A percentile compares a stretch with the other conserved stretches of the same genome.
These are phyloP conservation scores for Vidua chalybeata DNA, from an alignment of 2,113 vertebrate genomes.

Conservation along the genomic window DNA sequence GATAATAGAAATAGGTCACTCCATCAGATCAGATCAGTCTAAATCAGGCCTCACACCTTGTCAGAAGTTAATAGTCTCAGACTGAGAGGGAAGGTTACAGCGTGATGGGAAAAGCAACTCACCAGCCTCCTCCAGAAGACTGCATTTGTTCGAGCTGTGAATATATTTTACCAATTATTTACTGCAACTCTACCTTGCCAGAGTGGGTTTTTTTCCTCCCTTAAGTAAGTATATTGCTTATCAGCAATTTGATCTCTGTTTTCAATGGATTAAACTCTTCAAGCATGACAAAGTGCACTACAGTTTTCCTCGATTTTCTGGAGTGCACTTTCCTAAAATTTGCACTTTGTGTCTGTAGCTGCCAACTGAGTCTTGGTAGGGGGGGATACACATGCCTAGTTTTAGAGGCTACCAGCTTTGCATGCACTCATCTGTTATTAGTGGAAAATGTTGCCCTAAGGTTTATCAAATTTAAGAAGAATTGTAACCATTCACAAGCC, in stretches of 20 bases:
- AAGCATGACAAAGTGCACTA: background rate
- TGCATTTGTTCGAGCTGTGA: background rate
- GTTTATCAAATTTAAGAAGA: background rate
- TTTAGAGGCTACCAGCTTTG: background rate
- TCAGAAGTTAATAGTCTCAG: constrained; percentile 25
- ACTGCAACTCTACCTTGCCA: background rate
- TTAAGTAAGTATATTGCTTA: background rate
- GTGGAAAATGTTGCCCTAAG: background rate
- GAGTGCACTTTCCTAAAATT: background rate
- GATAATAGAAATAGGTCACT: constrained; percentile 33
- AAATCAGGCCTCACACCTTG: constrained; percentile 19
- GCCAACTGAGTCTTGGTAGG: background rate
- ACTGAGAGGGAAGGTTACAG: background rate
- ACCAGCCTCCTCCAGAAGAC: background rate
- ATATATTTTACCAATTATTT: background rate
- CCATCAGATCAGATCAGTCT: background rate
- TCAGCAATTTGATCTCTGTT: background rate
- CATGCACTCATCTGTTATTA: background rate
- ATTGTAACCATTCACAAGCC: background rate
- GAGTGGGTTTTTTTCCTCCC: background rate
- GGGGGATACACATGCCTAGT: background rate
- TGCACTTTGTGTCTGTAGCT: background rate
- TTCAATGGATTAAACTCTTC: background rate
- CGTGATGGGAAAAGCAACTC: background rate
- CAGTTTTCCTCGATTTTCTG: background rate